These are phyloP conservation scores for Rhopilema esculentum DNA, from an alignment of 30 jellyfish, hydroid and myxozoan species.

Conservation along the genomic window DNA sequence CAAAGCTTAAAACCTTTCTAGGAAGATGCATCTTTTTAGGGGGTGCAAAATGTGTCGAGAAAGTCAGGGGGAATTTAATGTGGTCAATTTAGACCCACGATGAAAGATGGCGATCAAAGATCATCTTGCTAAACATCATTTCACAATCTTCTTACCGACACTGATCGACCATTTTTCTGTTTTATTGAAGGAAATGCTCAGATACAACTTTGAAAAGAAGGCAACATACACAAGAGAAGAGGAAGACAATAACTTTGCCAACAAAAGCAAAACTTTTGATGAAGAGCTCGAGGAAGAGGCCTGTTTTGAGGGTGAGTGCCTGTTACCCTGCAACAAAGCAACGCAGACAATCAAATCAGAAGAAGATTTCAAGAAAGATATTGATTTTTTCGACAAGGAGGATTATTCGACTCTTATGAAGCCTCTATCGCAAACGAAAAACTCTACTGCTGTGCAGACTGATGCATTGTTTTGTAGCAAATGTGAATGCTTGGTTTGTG, in stretches of 20 bases:
- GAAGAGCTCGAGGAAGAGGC: background rate
- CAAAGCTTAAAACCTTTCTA: too few relatives aligned
- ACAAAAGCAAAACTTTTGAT: background rate
- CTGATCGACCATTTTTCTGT: too few relatives aligned
- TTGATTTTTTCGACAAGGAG: background rate
- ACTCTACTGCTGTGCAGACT: constrained; percentile 2
- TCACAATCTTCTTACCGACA: too few relatives aligned
- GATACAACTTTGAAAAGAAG: background rate
- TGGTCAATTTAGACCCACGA: too few relatives aligned
- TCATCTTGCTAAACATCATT: too few relatives aligned
- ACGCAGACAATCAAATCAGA: background rate
- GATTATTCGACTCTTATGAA: background rate
- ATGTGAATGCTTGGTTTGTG: constrained; percentile 34
- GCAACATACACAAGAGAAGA: background rate
- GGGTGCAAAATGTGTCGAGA: too few relatives aligned
- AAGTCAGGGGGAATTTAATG: too few relatives aligned
- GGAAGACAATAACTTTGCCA: background rate
- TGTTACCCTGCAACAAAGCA: background rate
- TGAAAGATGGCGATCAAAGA: too few relatives aligned
- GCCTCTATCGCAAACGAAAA: background rate
- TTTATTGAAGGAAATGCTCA: background rate
- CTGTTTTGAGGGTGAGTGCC: background rate
- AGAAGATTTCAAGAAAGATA: background rate
- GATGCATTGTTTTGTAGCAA: constrained; percentile 7
- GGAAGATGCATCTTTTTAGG: too few relatives aligned